Base-by-base conservation (phyloP, 2,888 invertebrate genomes). In the Hanleya hanleyi region DNA sequence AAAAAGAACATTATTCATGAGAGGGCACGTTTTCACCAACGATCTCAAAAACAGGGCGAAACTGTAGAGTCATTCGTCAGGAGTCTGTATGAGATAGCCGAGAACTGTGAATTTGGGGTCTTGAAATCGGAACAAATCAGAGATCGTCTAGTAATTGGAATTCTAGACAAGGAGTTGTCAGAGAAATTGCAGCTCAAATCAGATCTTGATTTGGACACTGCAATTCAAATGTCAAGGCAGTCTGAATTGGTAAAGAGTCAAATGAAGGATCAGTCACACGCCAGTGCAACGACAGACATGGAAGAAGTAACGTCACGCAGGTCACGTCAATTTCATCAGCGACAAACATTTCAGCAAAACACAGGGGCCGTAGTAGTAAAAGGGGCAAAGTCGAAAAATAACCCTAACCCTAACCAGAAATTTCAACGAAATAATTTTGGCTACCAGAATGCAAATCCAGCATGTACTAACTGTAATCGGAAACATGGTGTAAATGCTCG, bases 1-100 rank as follows among this genome's bases (percentile, higher is more conserved):
- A 73, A 73, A 22, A 18, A 49, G n/a, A 73, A 70, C 37, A 38
- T 72, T 18, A 73, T 77, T 9, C 75, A 73, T 18, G 77, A 75
- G 41, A 49, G 75, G 35, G 68, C 75, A 2, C 2, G 49, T 12
- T 75, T 75, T 29, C 50, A 66, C 22, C 15, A 26, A 32, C 12
- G 38, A 9, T 22, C 9, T 32, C 77, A 77, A 32, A 29, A 47
- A 18, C 61, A 35, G 2, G 69, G 73, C 9, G 70, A 75, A 38
- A 65, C 64, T 22, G 57, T 62, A 1, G 75, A 77, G 66, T 7
- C 38, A 35, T 75, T 71, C 41, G 35, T 77, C 1, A 51, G 67
- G 33, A 41, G 12, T 4, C 29, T 77, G 57, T 67, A 73, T 66
- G 73, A 75, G 33, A 61, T 70, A 9, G 75, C 77, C 6, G 73